Base-by-base conservation (phyloP, 2,113 vertebrate species). In the Melanerpes formicivorus region DNA sequence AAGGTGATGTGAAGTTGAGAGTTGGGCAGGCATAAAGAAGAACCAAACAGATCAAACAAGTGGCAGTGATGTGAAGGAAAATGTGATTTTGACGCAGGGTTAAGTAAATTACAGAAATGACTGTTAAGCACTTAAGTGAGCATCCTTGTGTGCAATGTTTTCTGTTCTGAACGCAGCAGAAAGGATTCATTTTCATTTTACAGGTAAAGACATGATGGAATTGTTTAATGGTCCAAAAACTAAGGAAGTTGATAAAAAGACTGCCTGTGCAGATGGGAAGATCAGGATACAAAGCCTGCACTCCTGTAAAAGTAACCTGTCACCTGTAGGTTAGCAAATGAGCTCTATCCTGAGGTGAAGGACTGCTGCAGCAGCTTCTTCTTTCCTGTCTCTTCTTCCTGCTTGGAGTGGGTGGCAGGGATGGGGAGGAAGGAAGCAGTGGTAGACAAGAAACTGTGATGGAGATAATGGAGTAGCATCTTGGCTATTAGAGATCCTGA, bases 181-280 rank as follows among this genome's bases (percentile, higher is more conserved):
- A 67, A 71, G 50, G 34, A 27, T 81, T 84, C 10, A 56, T 77
- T 91, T 73, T 75, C 75, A 25, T 70, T 74, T 54, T 87, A 16
- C 26, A 40, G 22, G 42, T 72, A 42, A 60, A 80, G 32, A 59
- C 12, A 10, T 9, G 7, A 37, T 56, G 52, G 55, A 72, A 52
- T 82, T 74, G 87, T 59, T 30, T 74, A 13, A 14, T 84, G 10
- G 26, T 75, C 52, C 80, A 0, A 2, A 42, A 42, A 70, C 5
- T 48, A 67, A 70, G 88, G 56, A 76, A 50, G 14, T 23, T 18
- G 1, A 18, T 76, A 3, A 59, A 70, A 58, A 86, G 12, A 16
- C 6, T 48, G 8, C n/a, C 23, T 1, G 0, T 40, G 7, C 1
- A 2, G 46, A 3, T 46, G 1, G 1, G 42, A 88, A 75, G 52